These are phyloP conservation scores for Australoheros scitulus DNA, from an alignment of 2,113 vertebrate species.

Conservation along the genomic window DNA sequence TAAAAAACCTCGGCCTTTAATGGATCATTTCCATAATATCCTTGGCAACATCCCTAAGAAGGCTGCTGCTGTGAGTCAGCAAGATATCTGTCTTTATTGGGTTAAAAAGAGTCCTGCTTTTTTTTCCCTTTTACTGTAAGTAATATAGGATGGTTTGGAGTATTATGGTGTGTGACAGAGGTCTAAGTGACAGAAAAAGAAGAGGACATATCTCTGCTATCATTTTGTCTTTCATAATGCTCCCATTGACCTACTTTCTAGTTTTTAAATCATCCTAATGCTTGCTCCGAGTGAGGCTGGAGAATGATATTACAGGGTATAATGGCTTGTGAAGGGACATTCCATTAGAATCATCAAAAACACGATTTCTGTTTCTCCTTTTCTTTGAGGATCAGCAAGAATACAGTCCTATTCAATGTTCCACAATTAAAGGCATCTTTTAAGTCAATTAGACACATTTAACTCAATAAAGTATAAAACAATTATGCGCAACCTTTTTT, in stretches of 20 bases:
- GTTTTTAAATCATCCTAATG: conserved; percentile 68
- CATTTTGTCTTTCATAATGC: conserved; percentile 57
- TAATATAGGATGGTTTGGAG: conserved; percentile 49
- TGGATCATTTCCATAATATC: conserved; percentile 78
- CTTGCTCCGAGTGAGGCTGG: conserved; percentile 34
- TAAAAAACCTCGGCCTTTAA: conserved; percentile 71
- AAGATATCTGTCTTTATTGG: conserved; percentile 65
- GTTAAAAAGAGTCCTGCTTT: conserved; percentile 60
- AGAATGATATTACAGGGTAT: conserved; percentile 26
- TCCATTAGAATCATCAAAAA: conserved; percentile 34
- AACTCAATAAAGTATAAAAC: conserved; percentile 69
- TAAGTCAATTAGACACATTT: conserved; percentile 69
- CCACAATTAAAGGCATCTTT: conserved; percentile 47
- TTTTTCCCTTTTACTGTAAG: conserved; percentile 40
- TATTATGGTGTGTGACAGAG: conserved; percentile 46
- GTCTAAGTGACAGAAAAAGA: conserved; percentile 58
- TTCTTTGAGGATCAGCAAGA: background rate
- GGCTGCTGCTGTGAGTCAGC: conserved; percentile 73
- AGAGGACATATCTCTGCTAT: conserved; percentile 44
- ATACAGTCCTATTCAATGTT: conserved; percentile 28
- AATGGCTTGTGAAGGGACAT: conserved; percentile 23
- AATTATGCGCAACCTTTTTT: conserved; percentile 64
- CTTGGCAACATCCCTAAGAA: conserved; percentile 68
- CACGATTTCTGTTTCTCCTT: background rate
- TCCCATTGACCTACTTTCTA: conserved; percentile 66